Evolutionary conservation across 2,113 vertebrate species (phyloP).

Genomic region (Misgurnus mizolepis): DNA sequence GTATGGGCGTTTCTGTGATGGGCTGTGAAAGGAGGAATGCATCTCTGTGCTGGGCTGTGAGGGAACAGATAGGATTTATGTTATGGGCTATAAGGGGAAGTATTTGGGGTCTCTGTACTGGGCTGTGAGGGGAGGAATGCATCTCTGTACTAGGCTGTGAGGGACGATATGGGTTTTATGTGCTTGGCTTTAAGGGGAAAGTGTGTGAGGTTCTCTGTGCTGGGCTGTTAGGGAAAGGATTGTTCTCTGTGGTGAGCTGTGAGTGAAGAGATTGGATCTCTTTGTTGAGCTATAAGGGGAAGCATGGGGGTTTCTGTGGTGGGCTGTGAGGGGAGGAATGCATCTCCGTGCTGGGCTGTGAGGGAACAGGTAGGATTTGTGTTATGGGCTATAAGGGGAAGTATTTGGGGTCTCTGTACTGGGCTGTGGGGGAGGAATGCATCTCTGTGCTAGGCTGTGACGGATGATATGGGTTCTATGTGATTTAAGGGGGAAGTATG

Average conservation of each 20-base stretch:
- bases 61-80: neutral
- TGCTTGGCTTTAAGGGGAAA: neutral
- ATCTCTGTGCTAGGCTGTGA: too few species aligned
- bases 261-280: neutral
- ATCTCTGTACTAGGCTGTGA: neutral
- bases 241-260: neutral
- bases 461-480: too few species aligned
- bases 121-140: neutral
- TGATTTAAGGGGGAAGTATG: too few species aligned
- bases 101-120: neutral
- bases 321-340: neutral
- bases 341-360: neutral
- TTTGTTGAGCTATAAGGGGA: neutral
- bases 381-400: neutral
- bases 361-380: neutral
- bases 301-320: neutral
- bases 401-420: neutral
- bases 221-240: neutral
- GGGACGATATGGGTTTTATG: too few species aligned
- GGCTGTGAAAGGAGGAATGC: neutral
- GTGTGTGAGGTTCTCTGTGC: too few species aligned
- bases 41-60: neutral
- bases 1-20: too few species aligned
- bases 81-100: neutral
- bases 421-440: neutral